phyloP scores from a whole-genome alignment of 2,888 invertebrate genomes.

The Drosophila gaucha region DNA sequence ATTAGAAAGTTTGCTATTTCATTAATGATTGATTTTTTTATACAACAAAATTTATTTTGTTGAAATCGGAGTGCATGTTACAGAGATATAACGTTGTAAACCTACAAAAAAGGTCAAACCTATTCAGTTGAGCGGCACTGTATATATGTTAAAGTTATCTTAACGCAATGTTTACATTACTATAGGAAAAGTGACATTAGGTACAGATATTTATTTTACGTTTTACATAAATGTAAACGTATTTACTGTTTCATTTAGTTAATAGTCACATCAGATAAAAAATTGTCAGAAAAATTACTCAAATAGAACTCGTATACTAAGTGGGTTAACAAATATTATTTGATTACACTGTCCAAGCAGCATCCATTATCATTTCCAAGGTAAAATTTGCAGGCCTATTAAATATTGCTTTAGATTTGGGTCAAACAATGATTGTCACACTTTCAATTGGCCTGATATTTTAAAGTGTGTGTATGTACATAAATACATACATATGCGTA shows the following conservation, averaged over 20 bases:
- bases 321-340: slow-evolving; percentile 15
- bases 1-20: no score
- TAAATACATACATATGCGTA: background rate
- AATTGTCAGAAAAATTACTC: slow-evolving; percentile 22
- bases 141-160: background rate
- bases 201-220: background rate
- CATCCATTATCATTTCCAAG: slow-evolving; percentile 23
- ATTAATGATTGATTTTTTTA: no score
- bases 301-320: slow-evolving; percentile 25
- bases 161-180: slow-evolving; percentile 1
- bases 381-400: slow-evolving; percentile 6
- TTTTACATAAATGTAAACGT: background rate
- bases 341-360: slow-evolving; percentile 11
- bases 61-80: no score
- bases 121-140: no score
- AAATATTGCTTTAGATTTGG: slow-evolving; percentile 28
- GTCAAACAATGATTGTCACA: slow-evolving; percentile 37
- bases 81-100: no score
- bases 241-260: slow-evolving; percentile 10
- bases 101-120: no score
- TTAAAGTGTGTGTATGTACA: background rate
- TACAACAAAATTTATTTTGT: no score
- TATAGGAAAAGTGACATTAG: background rate
- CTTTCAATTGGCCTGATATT: slow-evolving; percentile 27
- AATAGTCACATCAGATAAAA: slow-evolving; percentile 1